Evolutionary conservation across 2,888 invertebrate species (phyloP).

Genomic region (Neocrepidodera transversa): DNA sequence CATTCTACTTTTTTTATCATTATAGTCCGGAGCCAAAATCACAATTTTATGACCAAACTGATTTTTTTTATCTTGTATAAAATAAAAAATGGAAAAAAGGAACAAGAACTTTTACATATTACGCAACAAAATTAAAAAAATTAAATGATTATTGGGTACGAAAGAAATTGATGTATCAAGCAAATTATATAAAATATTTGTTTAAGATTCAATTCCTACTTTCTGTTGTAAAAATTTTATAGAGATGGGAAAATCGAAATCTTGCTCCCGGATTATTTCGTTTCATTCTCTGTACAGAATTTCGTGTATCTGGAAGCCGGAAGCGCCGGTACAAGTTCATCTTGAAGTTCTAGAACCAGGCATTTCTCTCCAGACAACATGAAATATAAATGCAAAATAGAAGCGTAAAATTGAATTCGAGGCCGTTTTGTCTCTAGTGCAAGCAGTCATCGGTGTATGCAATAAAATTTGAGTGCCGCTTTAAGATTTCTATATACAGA

Average conservation of each 20-base stretch:
- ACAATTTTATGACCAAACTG: no score
- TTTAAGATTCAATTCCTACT: no score
- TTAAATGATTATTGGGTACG: no score
- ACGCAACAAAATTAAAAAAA: no score
- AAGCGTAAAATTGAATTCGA: slow-evolving; percentile 22
- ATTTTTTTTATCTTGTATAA: no score
- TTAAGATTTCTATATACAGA: slow-evolving; percentile 12
- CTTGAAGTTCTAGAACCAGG: slow-evolving; percentile 7
- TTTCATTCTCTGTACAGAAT: background rate
- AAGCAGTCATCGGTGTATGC: slow-evolving; percentile 5
- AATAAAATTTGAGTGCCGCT: slow-evolving; percentile 14
- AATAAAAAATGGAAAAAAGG: no score
- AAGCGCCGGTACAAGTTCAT: slow-evolving; percentile 8
- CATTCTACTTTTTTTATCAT: background rate
- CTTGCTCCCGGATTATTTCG: background rate
- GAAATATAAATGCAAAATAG: slow-evolving; percentile 28
- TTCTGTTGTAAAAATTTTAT: no score
- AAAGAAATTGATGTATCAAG: no score
- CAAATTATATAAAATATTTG: no score
- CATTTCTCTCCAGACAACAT: slow-evolving; percentile 19
- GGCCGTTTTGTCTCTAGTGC: slow-evolving; percentile 9
- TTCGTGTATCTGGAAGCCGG: background rate
- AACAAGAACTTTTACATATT: no score
- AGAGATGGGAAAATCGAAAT: no score
- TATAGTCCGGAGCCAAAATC: background rate